Conservation (phyloP, 1,140 invertebrate species). For the Rhopalosiphum maidis region DNA sequence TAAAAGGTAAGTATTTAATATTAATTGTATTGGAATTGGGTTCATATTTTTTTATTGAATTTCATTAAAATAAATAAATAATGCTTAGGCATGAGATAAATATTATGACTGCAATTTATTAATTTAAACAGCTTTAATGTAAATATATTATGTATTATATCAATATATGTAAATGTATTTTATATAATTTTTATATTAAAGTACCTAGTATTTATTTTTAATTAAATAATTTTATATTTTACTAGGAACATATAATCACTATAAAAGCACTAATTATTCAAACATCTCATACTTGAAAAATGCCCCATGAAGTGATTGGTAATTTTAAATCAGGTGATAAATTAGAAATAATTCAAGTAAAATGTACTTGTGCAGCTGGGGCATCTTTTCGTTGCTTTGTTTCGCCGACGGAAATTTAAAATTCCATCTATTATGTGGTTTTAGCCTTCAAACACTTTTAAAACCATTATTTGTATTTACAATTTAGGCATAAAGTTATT, state of each 20-base stretch:
- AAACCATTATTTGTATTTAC: no score
- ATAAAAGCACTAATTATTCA: conserved; percentile 24
- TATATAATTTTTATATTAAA: neutral
- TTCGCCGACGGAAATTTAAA: no score
- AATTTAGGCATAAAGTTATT: no score
- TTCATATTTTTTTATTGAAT: no score
- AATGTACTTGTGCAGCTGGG: neutral
- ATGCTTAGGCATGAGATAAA: no score
- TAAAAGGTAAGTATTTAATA: conserved; percentile 19
- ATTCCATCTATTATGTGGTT: no score
- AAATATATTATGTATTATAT: neutral
- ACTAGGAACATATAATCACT: neutral
- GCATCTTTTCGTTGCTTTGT: no score
- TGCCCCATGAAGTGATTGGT: neutral
- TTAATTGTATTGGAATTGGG: neutral
- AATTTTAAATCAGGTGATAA: neutral
- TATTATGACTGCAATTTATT: neutral
- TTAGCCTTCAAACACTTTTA: no score
- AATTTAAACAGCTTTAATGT: neutral
- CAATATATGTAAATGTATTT: neutral
- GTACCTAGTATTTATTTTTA: neutral
- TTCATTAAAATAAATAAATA: no score
- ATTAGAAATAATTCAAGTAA: neutral
- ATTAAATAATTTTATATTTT: neutral
- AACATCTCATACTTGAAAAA: neutral